Evolutionary conservation across 2,797 vertebrate genomes (phyloP).

Genomic region (Scolopax bukidnonensis): DNA sequence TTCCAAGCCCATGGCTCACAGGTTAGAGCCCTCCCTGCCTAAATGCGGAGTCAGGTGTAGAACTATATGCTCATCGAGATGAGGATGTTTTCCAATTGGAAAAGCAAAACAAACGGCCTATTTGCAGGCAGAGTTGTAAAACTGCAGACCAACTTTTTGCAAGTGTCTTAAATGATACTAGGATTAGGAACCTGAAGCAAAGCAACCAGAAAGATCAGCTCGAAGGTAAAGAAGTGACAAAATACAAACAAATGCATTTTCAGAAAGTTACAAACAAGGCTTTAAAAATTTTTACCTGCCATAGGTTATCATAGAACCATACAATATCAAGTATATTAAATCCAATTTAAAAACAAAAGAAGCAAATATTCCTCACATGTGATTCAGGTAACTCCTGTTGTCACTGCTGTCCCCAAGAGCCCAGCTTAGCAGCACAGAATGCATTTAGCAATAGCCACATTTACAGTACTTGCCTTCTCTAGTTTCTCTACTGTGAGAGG

Average conservation of each 20-base stretch:
- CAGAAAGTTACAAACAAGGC: not conserved
- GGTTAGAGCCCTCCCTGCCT: not conserved
- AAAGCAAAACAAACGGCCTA: not conserved
- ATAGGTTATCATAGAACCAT: not conserved
- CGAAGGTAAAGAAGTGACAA: not conserved
- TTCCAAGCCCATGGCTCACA: not conserved
- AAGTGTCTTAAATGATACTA: not conserved
- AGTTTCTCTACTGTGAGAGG: slow-evolving; percentile 93
- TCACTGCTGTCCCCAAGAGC: not conserved
- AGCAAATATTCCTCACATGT: not conserved
- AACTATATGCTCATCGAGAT: not conserved
- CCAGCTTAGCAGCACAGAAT: not conserved
- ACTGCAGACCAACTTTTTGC: not conserved
- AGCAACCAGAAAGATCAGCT: not conserved
- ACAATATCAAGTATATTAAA: not conserved
- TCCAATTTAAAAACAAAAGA: not conserved
- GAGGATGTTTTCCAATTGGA: not conserved
- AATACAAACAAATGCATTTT: not conserved
- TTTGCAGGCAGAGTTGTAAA: not conserved
- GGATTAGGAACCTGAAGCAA: not conserved
- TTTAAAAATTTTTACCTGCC: not conserved
- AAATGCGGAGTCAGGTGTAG: not conserved
- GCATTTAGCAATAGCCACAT: not conserved
- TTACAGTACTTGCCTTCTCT: slow-evolving; percentile 85
- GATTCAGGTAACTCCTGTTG: not conserved